Percentiles rank a stretch among this genome's conserved stretches.
Conservation (phyloP, 2,797 vertebrate species). For the Carcharodon carcharias region DNA sequence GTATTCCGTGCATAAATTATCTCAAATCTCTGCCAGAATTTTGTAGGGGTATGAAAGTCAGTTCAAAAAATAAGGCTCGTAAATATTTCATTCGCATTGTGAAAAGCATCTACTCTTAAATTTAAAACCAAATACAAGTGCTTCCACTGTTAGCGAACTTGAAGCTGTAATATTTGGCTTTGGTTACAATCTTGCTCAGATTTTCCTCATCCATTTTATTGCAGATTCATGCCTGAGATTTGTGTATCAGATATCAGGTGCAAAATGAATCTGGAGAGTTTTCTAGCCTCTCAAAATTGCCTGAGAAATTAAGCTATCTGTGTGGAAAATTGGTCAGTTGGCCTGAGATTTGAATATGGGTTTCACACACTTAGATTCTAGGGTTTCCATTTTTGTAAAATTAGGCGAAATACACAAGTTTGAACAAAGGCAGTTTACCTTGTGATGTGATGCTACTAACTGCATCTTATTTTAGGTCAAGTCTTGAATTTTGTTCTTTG, state of each 20-base stretch:
- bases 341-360: neutral
- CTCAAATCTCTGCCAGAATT: neutral
- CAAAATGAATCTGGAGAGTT: neutral
- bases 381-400: neutral
- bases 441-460: neutral
- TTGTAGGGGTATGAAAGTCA: neutral
- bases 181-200: neutral
- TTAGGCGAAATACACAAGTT: neutral
- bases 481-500: neutral
- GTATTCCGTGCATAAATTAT: neutral
- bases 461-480: neutral
- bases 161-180: neutral
- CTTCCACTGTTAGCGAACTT: neutral
- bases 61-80: neutral
- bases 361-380: neutral
- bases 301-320: neutral
- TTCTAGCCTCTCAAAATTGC: neutral
- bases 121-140: neutral
- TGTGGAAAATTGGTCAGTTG: neutral
- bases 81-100: neutral
- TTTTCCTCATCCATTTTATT: neutral
- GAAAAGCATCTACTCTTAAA: neutral
- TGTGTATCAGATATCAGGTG: neutral
- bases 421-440: neutral
- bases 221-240: neutral